Evolutionary conservation across 2,888 invertebrate species (phyloP).

Genomic region (Scaptomyza parva): DNA sequence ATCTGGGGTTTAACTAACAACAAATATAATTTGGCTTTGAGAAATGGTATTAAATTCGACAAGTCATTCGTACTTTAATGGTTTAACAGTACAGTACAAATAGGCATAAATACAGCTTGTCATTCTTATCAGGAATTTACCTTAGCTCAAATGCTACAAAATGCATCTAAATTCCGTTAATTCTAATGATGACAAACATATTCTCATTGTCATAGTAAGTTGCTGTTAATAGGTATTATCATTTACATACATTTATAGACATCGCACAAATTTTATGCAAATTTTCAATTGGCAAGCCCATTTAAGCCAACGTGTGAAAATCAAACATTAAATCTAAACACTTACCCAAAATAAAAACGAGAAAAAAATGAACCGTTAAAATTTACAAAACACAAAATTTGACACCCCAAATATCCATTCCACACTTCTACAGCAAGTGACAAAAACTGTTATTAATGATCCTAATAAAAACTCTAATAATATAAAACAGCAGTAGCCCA

Average conservation of each 20-base stretch:
- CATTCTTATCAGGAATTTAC: background rate
- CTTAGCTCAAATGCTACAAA: background rate
- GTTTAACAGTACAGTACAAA: background rate
- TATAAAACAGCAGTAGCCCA: constrained; percentile 75
- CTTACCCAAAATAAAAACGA: constrained; percentile 2
- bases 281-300: constrained; percentile 68
- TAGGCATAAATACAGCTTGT: background rate
- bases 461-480: constrained; percentile 78
- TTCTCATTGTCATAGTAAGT: constrained; percentile 6
- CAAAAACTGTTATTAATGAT: constrained; percentile 74
- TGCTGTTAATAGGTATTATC: constrained; percentile 15
- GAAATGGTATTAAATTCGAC: background rate
- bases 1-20: too few relatives aligned
- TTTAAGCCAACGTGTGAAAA: constrained; percentile 73
- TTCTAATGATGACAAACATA: constrained; percentile 9
- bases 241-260: constrained; percentile 16
- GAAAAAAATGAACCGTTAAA: constrained; percentile 38
- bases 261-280: constrained; percentile 54
- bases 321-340: constrained; percentile 65
- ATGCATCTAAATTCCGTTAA: constrained; percentile 4
- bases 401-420: constrained; percentile 56
- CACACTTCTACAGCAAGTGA: constrained; percentile 64
- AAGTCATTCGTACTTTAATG: background rate
- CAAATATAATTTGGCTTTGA: too few relatives aligned
- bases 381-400: constrained; percentile 70